phyloP scores from a whole-genome alignment of 2,797 vertebrate genomes.

The Pangasius mekongensis region DNA sequence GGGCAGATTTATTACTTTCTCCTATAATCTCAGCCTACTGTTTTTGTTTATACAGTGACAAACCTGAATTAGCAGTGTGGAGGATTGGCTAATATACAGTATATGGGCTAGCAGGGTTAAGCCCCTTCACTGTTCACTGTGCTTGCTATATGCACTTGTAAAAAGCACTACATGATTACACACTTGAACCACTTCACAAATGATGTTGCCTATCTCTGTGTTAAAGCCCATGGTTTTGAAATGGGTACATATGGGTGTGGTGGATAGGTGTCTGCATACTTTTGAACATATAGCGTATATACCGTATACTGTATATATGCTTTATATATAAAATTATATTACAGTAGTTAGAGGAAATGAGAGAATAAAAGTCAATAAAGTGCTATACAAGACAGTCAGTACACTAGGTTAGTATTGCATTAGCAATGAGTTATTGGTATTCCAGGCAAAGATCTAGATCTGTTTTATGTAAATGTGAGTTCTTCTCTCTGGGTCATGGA shows the following conservation, averaged over 20 bases:
- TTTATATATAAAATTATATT: too few species aligned
- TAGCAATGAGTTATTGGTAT: neutral
- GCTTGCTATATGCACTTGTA: neutral
- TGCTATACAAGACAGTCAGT: neutral
- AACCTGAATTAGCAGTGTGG: neutral
- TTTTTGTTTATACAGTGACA: neutral
- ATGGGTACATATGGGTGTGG: neutral
- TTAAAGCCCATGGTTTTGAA: neutral
- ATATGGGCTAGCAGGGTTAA: neutral
- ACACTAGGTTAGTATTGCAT: neutral
- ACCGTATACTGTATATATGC: neutral
- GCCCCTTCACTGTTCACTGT: neutral
- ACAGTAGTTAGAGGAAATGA: neutral
- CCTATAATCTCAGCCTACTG: neutral
- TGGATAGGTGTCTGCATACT: neutral
- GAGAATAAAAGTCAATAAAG: slow-evolving; percentile 2
- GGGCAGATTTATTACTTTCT: neutral
- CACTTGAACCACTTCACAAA: neutral
- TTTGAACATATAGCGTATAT: neutral
- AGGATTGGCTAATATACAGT: neutral
- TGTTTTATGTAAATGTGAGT: slow-evolving; percentile 18
- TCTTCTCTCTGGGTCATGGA: slow-evolving; percentile 1
- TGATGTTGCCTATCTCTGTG: neutral
- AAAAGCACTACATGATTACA: neutral
- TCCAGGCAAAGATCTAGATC: neutral